These are phyloP conservation scores for Drosophila mercatorum DNA, from an alignment of 2,888 invertebrate genomes.

Conservation along the genomic window DNA sequence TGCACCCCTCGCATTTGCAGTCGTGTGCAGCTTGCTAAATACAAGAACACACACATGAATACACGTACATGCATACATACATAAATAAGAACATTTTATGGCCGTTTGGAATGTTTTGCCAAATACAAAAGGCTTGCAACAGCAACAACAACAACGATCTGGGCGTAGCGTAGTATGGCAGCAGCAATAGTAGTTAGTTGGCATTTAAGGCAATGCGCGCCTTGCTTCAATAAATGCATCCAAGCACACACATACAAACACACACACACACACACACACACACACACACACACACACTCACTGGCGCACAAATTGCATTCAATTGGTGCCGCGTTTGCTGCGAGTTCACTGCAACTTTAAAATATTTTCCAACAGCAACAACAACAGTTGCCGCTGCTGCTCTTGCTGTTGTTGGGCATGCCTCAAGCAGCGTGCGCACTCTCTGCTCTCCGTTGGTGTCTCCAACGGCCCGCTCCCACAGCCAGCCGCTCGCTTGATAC, in stretches of 20 bases:
- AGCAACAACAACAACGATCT: slow-evolving; percentile 52
- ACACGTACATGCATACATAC: slow-evolving; percentile 50
- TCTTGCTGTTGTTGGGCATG: slow-evolving; percentile 60
- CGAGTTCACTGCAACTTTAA: slow-evolving; percentile 81
- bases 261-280: slow-evolving; percentile 24
- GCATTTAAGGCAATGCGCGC: slow-evolving; percentile 81
- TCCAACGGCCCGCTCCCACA: slow-evolving; percentile 50
- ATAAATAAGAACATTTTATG: slow-evolving; percentile 79
- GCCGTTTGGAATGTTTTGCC: slow-evolving; percentile 73
- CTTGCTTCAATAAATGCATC: slow-evolving; percentile 79
- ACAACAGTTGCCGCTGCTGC: slow-evolving; percentile 42
- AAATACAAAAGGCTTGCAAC: slow-evolving; percentile 55
- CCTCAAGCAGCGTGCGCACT: slow-evolving; percentile 61
- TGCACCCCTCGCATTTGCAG: slow-evolving; percentile 4
- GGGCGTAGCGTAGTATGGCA: slow-evolving; percentile 67
- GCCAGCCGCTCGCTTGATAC: slow-evolving; percentile 33
- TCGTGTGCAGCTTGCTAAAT: slow-evolving; percentile 53
- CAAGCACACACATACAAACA: slow-evolving; percentile 31
- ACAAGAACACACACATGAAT: slow-evolving; percentile 22
- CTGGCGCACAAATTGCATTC: slow-evolving; percentile 74
- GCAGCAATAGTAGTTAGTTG: slow-evolving; percentile 73
- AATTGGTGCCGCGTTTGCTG: slow-evolving; percentile 77
- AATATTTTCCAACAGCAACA: slow-evolving; percentile 76
- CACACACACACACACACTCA: slow-evolving; percentile 28
- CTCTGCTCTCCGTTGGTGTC: slow-evolving; percentile 29